Percentiles rank a stretch among this genome's conserved stretches.
phyloP scores from a whole-genome alignment of 2,797 vertebrate species.

The Atherinosoma microstoma region DNA sequence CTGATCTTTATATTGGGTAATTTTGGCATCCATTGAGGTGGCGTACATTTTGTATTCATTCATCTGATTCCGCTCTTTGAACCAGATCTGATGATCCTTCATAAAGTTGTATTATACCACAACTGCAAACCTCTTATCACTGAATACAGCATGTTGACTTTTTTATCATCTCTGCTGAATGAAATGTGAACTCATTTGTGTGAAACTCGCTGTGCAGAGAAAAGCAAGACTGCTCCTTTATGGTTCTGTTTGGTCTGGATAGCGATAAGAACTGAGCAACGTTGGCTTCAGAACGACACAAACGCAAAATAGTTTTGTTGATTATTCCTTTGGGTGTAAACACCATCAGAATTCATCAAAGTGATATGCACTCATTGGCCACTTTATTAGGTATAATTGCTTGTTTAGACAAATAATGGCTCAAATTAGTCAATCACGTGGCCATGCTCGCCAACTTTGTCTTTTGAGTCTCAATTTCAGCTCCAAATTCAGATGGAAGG shows the following conservation, averaged over 20 bases:
- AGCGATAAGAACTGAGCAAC: background rate
- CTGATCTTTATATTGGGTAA: background rate
- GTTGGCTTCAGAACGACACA: background rate
- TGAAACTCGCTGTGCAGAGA: background rate
- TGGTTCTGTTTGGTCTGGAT: slow-evolving; percentile 6
- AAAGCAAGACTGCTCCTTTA: slow-evolving; percentile 11
- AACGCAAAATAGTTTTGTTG: slow-evolving; percentile 7
- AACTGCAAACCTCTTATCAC: slow-evolving; percentile 11
- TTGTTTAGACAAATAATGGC: too few species aligned
- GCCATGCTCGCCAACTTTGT: too few species aligned
- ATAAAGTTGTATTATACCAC: background rate
- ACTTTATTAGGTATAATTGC: too few species aligned
- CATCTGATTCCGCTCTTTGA: background rate
- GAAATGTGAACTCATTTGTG: slow-evolving; percentile 12
- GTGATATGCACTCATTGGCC: too few species aligned
- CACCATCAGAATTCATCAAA: too few species aligned
- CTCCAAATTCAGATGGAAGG: too few species aligned
- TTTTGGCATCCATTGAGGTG: background rate
- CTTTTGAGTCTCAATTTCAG: too few species aligned
- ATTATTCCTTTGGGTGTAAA: too few species aligned
- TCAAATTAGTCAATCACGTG: too few species aligned
- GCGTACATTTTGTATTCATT: background rate
- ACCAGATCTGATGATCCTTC: slow-evolving; percentile 9
- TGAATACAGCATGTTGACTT: background rate
- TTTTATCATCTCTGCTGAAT: slow-evolving; percentile 14